Evolutionary conservation across 2,888 invertebrate species (phyloP).

Genomic region (Steinernema scapterisci): DNA sequence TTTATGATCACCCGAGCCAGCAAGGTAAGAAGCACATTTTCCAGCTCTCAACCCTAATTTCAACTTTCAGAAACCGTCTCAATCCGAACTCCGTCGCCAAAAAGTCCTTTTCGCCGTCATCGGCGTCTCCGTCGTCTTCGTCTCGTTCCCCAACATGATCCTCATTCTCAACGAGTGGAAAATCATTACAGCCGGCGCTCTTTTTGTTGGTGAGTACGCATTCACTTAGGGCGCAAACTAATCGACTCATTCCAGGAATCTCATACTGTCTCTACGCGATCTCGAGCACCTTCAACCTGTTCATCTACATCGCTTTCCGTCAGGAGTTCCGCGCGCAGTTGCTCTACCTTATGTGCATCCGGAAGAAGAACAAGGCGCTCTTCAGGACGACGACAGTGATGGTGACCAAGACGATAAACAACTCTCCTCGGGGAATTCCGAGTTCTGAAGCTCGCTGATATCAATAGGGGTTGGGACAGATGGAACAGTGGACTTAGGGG

Average conservation of each 20-base stretch:
- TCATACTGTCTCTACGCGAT: constrained; percentile 48
- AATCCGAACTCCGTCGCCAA: constrained; percentile 44
- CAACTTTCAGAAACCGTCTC: constrained; percentile 43
- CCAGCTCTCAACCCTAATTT: neutral
- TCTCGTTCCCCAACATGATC: constrained; percentile 48
- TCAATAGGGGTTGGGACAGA: too few species aligned
- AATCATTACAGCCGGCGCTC: constrained; percentile 40
- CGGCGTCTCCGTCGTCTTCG: constrained; percentile 46
- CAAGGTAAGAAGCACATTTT: constrained; percentile 35
- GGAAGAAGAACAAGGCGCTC: neutral
- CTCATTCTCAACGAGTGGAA: constrained; percentile 49
- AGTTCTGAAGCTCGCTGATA: too few species aligned
- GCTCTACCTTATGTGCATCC: constrained; percentile 34
- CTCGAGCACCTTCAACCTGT: constrained; percentile 47
- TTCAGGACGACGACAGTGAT: neutral
- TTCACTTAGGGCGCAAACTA: neutral
- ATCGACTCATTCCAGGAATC: constrained; percentile 39
- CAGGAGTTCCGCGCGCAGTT: constrained; percentile 47
- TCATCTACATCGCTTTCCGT: constrained; percentile 50
- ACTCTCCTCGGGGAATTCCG: neutral
- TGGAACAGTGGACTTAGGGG: too few species aligned
- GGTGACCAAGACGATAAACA: neutral
- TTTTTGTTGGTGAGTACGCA: constrained; percentile 46
- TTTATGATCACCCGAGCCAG: constrained; percentile 39
- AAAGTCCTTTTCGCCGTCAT: constrained; percentile 44